Base-by-base conservation (phyloP, 1,140 invertebrate genomes). In the Platorchestia sp. region DNA sequence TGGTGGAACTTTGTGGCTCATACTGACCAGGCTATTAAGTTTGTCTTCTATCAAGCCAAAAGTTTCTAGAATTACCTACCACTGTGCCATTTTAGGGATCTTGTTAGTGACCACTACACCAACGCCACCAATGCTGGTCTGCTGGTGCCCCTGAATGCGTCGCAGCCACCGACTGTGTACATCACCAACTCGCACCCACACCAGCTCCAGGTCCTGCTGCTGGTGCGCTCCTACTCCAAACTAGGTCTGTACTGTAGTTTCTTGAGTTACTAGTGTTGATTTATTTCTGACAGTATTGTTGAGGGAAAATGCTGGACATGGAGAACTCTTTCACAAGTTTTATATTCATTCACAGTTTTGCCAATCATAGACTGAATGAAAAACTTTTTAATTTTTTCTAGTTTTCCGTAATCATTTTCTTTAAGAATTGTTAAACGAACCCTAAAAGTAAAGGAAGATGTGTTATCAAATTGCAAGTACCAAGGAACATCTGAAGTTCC, bases 111-210 rank as follows among this genome's bases (percentile, higher is more conserved):
- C 89, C 96, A 96, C 86, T 97, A 96, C 96, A 97, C 97, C 90
- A 97, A 96, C 95, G 98, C 98, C 16, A 97, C 97, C 14, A 98
- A 98, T 97, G 96, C 98, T 59, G 98, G 98, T 36, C 96, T 98
- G 86, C 97, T 98, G 89, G 97, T 97, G 95, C 96, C 96, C 86
- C 40, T 90, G 51, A 51, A 95, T 27, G 42, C 45, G 40, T 47
- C 95, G 59, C n/a, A 44, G 95, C 44, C 51, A 36, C 86, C 96
- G 40, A 75, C 96, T 16, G 96, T 96, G 27, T 96, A 95, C 95
- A 75, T 96, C 43, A 53, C 90, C 86, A 96, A 96, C 87, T 86
- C 90, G 47, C 95, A 96, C 90, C 42, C 75, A 45, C 89, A 36
- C 5, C 93, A 95, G 51, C 87, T 96, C 41, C 95, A 95, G 6